Evolutionary conservation across 92 coral and sea anemone genomes (phyloP).

Genomic region (Porites lobata): DNA sequence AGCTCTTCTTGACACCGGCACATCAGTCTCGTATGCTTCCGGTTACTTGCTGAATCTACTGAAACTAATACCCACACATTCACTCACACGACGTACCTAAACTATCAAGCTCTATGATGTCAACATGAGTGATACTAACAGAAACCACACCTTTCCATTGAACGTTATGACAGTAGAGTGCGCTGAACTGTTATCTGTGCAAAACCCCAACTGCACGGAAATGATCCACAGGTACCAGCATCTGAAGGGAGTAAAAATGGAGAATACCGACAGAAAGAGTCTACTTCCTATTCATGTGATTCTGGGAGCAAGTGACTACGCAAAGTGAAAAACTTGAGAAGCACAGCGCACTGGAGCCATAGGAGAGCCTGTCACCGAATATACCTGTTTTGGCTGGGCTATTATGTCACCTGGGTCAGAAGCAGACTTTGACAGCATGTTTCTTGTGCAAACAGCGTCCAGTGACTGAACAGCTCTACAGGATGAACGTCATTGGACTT

Average conservation of each 20-base stretch:
- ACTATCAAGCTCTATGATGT: constrained; percentile 59
- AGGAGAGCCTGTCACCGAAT: constrained; percentile 64
- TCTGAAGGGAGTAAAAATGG: constrained; percentile 63
- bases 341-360: constrained; percentile 59
- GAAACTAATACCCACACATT: constrained; percentile 52
- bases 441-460: constrained; percentile 60
- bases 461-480: constrained; percentile 64
- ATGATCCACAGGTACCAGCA: constrained; percentile 59
- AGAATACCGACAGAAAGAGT: constrained; percentile 63
- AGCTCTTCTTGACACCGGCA: constrained; percentile 62
- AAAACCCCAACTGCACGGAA: constrained; percentile 52
- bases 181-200: constrained; percentile 56
- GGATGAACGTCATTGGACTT: constrained; percentile 67
- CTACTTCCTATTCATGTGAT: constrained; percentile 70
- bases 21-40: constrained; percentile 55
- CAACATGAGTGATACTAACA: constrained; percentile 62
- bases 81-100: constrained; percentile 56
- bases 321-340: constrained; percentile 66
- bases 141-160: constrained; percentile 43
- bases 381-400: constrained; percentile 71
- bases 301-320: constrained; percentile 69
- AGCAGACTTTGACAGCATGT: constrained; percentile 58
- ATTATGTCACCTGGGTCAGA: constrained; percentile 72
- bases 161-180: constrained; percentile 57
- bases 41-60: constrained; percentile 43